These are phyloP conservation scores for Phymastichus coffea DNA, from an alignment of 1,140 invertebrate species.

Conservation along the genomic window DNA sequence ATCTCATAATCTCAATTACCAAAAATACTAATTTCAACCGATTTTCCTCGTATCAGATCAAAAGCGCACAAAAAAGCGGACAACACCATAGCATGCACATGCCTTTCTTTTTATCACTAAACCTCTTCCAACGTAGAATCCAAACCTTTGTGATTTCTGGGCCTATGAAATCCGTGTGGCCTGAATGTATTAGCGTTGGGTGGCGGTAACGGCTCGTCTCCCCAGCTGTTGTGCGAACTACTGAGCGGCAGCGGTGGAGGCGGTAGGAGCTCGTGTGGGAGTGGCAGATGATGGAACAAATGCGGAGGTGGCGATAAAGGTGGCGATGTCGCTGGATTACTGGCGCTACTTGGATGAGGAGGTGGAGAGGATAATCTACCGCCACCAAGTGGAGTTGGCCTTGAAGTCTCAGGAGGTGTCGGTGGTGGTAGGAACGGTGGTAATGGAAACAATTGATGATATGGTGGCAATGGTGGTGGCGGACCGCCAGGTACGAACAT, in stretches of 20 bases:
- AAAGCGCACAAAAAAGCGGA: too few species aligned
- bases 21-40: too few species aligned
- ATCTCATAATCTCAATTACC: too few species aligned
- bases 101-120: too few species aligned
- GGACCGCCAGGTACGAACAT: conserved; percentile 50
- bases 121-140: too few species aligned
- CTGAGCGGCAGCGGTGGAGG: conserved; percentile 37
- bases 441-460: conserved; percentile 45
- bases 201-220: conserved; percentile 42
- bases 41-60: too few species aligned
- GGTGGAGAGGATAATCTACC: conserved; percentile 66
- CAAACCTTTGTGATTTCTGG: conserved; percentile 54
- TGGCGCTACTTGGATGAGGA: conserved; percentile 41
- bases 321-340: conserved; percentile 40
- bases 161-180: conserved; percentile 38
- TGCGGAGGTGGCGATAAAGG: conserved; percentile 40
- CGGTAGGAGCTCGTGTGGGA: conserved; percentile 32
- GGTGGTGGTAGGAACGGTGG: conserved; percentile 43
- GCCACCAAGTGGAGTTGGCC: conserved; percentile 64
- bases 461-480: conserved; percentile 55
- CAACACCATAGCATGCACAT: too few species aligned
- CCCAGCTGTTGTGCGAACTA: conserved; percentile 35
- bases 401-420: conserved; percentile 46
- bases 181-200: conserved; percentile 35
- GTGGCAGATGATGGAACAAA: conserved; percentile 34